Evolutionary conservation across 1,140 invertebrate genomes (phyloP).

Genomic region (Thaumatotibia leucotreta): DNA sequence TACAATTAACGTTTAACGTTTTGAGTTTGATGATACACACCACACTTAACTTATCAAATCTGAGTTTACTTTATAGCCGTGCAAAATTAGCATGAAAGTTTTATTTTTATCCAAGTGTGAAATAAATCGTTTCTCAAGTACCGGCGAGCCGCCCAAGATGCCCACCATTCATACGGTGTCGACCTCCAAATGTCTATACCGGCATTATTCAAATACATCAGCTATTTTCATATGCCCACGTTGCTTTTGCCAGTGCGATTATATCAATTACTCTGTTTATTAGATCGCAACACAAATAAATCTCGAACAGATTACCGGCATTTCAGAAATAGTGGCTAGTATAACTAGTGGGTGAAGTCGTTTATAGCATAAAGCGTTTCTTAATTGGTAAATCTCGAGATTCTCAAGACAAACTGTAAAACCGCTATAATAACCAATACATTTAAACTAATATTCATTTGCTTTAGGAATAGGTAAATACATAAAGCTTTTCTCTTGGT

Average conservation of each 20-base stretch:
- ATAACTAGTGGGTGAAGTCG: not conserved
- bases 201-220: conserved; percentile 10
- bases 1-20: no score
- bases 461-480: no score
- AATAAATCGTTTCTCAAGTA: conserved; percentile 7
- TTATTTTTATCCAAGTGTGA: conserved; percentile 13
- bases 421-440: not conserved
- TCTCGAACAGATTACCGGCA: not conserved
- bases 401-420: not conserved
- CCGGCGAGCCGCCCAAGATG: not conserved
- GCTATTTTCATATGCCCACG: conserved; percentile 11
- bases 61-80: conserved; percentile 1
- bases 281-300: conserved; percentile 2
- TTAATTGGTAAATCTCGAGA: not conserved
- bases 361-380: not conserved
- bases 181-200: conserved; percentile 10
- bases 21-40: not conserved
- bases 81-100: not conserved
- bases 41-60: not conserved
- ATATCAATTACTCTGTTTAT: conserved; percentile 12
- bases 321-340: not conserved
- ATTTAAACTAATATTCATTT: no score
- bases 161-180: conserved; percentile 7
- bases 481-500: no score
- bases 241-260: conserved; percentile 6